These are phyloP conservation scores for Linyphia triangularis DNA, from an alignment of 2,888 invertebrate species.

Conservation along the genomic window DNA sequence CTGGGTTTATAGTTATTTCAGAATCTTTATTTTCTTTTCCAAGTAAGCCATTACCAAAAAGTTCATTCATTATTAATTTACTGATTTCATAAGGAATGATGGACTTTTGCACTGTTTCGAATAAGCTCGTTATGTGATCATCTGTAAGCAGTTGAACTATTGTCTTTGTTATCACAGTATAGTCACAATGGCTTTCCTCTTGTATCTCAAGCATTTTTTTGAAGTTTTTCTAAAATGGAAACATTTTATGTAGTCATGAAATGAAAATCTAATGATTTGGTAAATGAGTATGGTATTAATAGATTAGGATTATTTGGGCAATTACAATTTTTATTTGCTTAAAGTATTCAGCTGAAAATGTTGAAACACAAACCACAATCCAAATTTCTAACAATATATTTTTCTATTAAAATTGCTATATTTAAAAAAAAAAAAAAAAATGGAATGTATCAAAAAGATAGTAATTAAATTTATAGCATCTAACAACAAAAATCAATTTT, in stretches of 20 bases:
- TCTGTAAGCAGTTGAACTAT: constrained; percentile 14
- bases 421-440: too few species aligned
- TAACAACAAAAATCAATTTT: neutral
- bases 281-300: too few species aligned
- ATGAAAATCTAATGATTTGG: too few species aligned
- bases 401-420: too few species aligned
- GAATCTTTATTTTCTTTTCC: neutral
- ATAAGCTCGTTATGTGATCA: constrained; percentile 13
- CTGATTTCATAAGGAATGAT: constrained; percentile 7
- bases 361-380: too few species aligned
- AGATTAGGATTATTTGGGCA: too few species aligned
- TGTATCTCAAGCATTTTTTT: constrained; percentile 59
- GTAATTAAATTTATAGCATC: neutral
- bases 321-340: too few species aligned
- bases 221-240: constrained; percentile 58
- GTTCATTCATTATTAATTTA: constrained; percentile 26
- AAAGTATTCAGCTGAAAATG: too few species aligned
- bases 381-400: too few species aligned
- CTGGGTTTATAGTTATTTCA: neutral
- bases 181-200: constrained; percentile 49
- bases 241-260: too few species aligned
- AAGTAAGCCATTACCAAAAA: neutral
- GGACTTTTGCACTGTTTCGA: constrained; percentile 12
- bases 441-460: too few species aligned
- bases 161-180: constrained; percentile 18